Evolutionary conservation across 2,797 vertebrate species (phyloP).

Genomic region (Peromyscus nudipes): DNA sequence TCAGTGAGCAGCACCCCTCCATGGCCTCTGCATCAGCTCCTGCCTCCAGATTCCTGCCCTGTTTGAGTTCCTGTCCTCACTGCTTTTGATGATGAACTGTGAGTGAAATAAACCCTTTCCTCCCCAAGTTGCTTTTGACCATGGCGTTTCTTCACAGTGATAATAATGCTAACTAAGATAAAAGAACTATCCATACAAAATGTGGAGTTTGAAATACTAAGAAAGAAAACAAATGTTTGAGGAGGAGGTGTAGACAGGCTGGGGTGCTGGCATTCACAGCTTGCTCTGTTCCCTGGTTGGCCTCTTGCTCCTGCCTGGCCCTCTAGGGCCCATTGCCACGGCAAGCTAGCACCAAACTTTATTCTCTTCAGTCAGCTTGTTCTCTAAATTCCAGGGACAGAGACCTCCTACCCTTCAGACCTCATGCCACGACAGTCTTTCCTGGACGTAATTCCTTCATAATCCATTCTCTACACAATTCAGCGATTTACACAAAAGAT

Average conservation of each 20-base stretch:
- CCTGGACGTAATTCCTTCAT: slow-evolving; percentile 21
- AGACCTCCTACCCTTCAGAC: background rate
- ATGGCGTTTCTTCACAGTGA: background rate
- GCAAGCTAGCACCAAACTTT: background rate
- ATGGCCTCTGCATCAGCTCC: background rate
- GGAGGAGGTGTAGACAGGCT: background rate
- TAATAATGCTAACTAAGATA: background rate
- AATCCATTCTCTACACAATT: slow-evolving; percentile 33
- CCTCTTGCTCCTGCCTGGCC: fast-evolving
- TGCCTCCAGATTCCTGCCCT: background rate
- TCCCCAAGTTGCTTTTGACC: background rate
- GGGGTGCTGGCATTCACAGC: background rate
- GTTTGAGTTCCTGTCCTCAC: background rate
- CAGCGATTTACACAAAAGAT: background rate
- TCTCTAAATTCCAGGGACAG: background rate
- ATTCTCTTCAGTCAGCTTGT: background rate
- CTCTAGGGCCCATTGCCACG: fast-evolving
- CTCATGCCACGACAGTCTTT: slow-evolving; percentile 5
- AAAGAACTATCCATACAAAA: background rate
- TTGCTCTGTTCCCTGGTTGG: background rate
- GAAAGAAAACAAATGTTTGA: background rate
- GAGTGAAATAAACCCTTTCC: background rate
- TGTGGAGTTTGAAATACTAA: background rate
- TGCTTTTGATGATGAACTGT: background rate
- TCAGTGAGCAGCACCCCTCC: background rate